These are phyloP conservation scores for Oncorhynchus tshawytscha DNA, from an alignment of 2,113 vertebrate genomes.

Conservation along the genomic window DNA sequence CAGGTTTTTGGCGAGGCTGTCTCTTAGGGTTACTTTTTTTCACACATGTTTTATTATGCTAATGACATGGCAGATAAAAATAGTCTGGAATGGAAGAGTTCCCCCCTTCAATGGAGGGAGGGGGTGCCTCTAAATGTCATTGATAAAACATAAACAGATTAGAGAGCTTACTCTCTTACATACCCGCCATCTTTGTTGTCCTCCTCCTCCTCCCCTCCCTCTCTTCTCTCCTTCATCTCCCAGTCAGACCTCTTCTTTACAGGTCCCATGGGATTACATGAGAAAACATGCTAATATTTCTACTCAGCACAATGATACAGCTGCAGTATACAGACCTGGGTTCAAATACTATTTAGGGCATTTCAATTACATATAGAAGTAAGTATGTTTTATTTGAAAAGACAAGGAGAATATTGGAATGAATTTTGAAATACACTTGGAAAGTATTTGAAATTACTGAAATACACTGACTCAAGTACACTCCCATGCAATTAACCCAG, in stretches of 20 bases:
- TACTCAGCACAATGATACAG: background rate
- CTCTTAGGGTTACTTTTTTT: slow-evolving; percentile 69
- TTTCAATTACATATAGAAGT: too few species aligned
- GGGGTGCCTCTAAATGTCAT: slow-evolving; percentile 44
- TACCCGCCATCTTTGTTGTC: background rate
- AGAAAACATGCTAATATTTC: slow-evolving; percentile 30
- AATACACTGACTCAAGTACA: too few species aligned
- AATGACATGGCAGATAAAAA: slow-evolving; percentile 66
- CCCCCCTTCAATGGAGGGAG: slow-evolving; percentile 48
- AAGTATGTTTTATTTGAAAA: too few species aligned
- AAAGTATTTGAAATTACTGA: too few species aligned
- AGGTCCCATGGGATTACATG: slow-evolving; percentile 30
- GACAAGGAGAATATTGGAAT: too few species aligned
- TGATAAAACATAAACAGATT: slow-evolving; percentile 58
- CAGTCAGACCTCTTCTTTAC: slow-evolving; percentile 12
- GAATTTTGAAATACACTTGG: too few species aligned
- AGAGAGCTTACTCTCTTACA: slow-evolving; percentile 21
- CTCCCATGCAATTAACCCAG: too few species aligned
- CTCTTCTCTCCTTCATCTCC: slow-evolving; percentile 31
- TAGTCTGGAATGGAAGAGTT: slow-evolving; percentile 56
- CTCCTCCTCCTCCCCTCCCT: slow-evolving; percentile 1
- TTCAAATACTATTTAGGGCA: too few species aligned
- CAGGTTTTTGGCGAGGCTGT: slow-evolving; percentile 67
- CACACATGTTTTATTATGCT: slow-evolving; percentile 74
- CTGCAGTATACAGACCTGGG: background rate